A percentile compares a stretch with the other conserved stretches of the same genome.
These are phyloP conservation scores for Chaetops frenatus DNA, from an alignment of 2,113 vertebrate species.

Conservation along the genomic window DNA sequence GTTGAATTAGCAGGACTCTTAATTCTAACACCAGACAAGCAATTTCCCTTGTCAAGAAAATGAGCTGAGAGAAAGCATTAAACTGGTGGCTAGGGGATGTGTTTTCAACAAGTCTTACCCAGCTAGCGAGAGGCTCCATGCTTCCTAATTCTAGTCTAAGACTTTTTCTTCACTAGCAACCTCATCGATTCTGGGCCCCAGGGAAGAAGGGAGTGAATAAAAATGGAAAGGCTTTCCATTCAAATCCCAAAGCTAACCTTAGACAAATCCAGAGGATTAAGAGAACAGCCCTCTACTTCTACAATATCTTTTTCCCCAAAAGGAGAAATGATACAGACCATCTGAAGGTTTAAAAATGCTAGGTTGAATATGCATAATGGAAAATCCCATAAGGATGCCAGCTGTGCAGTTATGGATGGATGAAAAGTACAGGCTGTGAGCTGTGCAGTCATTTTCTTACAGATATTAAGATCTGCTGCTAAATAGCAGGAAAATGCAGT, in stretches of 20 bases:
- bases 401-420: constrained; percentile 9
- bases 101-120: background rate
- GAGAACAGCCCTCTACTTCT: background rate
- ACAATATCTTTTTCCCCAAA: background rate
- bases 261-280: background rate
- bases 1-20: background rate
- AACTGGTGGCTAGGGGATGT: background rate
- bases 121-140: background rate
- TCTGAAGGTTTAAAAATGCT: background rate
- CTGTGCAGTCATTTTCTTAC: constrained; percentile 17
- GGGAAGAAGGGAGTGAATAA: background rate
- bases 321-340: background rate
- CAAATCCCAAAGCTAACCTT: background rate
- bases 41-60: background rate
- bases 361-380: background rate
- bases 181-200: background rate
- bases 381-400: constrained; percentile 15
- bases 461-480: background rate
- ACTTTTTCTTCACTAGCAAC: background rate
- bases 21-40: background rate
- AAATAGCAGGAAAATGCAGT: constrained; percentile 9
- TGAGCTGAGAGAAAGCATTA: background rate
- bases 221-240: background rate
- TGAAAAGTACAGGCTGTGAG: constrained; percentile 9
- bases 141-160: background rate